These are phyloP conservation scores for Mola mola DNA, from an alignment of 2,113 vertebrate genomes.

Conservation along the genomic window DNA sequence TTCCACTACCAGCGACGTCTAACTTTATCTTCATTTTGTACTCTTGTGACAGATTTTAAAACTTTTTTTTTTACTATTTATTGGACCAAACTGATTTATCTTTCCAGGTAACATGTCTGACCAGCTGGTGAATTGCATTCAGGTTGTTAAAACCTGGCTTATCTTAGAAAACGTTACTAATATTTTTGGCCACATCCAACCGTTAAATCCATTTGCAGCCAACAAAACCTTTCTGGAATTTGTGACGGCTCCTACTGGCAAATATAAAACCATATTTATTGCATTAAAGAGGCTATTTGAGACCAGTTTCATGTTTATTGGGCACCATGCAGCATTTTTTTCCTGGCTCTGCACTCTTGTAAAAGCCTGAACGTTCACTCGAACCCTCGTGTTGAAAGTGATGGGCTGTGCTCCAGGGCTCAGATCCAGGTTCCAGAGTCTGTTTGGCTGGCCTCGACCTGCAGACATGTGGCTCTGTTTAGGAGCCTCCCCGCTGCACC, in stretches of 20 bases:
- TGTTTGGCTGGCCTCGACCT: slow-evolving; percentile 49
- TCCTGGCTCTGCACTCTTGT: slow-evolving; percentile 32
- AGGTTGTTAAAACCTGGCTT: neutral
- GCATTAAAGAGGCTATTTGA: neutral
- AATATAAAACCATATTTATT: slow-evolving; percentile 30
- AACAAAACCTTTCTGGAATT: slow-evolving; percentile 26
- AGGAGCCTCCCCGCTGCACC: slow-evolving; percentile 39
- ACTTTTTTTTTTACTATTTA: too few species aligned
- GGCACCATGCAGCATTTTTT: slow-evolving; percentile 8
- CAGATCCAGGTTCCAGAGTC: slow-evolving; percentile 6
- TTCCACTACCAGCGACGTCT: too few species aligned
- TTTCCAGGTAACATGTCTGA: too few species aligned
- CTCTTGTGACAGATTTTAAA: too few species aligned
- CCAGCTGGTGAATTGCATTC: neutral
- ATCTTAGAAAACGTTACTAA: too few species aligned
- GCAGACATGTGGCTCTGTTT: slow-evolving; percentile 72
- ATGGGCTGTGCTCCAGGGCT: slow-evolving; percentile 50
- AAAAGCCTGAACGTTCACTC: slow-evolving; percentile 21
- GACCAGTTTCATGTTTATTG: slow-evolving; percentile 35
- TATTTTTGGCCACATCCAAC: neutral
- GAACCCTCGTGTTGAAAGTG: slow-evolving; percentile 41
- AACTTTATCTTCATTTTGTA: too few species aligned
- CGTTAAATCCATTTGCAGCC: slow-evolving; percentile 7
- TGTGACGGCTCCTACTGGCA: slow-evolving; percentile 10
- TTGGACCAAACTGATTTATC: too few species aligned